Evolutionary conservation across 1,140 invertebrate species (phyloP), one percentile per base, ranked within the genome.

Genomic region (Calliphora vicina): DNA sequence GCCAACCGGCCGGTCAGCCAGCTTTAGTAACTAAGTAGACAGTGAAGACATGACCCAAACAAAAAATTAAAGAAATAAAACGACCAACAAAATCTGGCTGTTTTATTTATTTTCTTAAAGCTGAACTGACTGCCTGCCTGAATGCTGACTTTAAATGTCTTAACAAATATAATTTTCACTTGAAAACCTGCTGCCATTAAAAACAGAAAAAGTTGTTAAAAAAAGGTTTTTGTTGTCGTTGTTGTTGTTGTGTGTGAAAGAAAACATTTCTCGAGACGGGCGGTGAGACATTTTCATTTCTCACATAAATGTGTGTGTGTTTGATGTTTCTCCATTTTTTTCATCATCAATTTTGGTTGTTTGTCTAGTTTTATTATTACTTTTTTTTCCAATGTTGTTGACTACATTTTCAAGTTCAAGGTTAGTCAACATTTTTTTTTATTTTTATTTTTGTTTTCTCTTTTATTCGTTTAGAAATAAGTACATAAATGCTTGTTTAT

Each of bases 391-490:
- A 23, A 23, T 78, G 74, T 83, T 83, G 74, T 80, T 83, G 82
- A 80, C 82, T 83, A 27, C 76, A 83, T 80, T 80, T 80, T 83
- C 82, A 83, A 83, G 82, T 83, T 83, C 82, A 83, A 83, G 82
- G 82, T 83, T 83, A 83, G 35, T 17, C 57, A 71, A 43, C 45
- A 45, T 45, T 42, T 76, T n/a, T 35, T 35, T 35, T 45, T 42
- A 42, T n/a, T 35, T 35, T 35, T 35, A 35, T 35, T 35, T 35
- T 50, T 50, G 15, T 50, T 50, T 50, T 50, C 13, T 50, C 10
- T 50, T 17, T 50, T 6, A 3, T 50, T 50, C 17, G 4, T 23
- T 23, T 25, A 2, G 23, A 23, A 23, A 20, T 20, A 67, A 67
- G 61, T 67, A 67, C n/a, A 23, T 67, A 67, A 10, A 67, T 17